phyloP scores from a whole-genome alignment of 2,797 vertebrate genomes.

The Hylomyscus alleni region DNA sequence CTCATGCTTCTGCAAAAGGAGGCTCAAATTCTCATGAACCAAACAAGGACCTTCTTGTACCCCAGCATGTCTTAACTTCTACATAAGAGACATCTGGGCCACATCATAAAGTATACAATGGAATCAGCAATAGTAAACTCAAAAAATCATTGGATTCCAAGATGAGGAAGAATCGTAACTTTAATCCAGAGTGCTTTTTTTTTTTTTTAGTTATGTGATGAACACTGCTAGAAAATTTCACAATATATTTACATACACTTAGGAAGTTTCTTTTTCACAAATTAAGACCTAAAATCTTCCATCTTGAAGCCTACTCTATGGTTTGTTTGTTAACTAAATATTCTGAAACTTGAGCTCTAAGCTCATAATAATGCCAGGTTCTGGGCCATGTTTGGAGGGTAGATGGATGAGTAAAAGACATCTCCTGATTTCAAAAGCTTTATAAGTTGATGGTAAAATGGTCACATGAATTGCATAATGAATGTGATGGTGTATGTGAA shows the following conservation, averaged over 20 bases:
- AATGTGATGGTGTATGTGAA: background rate
- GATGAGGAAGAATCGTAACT: background rate
- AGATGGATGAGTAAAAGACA: background rate
- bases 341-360: conserved; percentile 42
- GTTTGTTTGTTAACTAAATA: background rate
- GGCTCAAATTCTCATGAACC: background rate
- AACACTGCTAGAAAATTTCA: background rate
- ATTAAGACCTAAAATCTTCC: conserved; percentile 5
- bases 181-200: background rate
- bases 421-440: background rate
- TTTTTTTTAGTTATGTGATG: background rate
- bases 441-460: background rate
- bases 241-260: background rate
- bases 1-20: background rate
- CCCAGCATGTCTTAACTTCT: conserved; percentile 9
- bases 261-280: conserved; percentile 2
- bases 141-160: conserved; percentile 30
- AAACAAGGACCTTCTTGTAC: background rate
- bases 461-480: background rate
- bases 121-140: background rate
- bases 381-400: background rate
- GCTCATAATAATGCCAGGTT: background rate
- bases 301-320: conserved; percentile 23
- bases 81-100: background rate
- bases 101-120: background rate